Percentiles rank a stretch among this genome's conserved stretches.
Conservation (phyloP, 2,797 vertebrate species). For the Sebastes hopkinsi region DNA sequence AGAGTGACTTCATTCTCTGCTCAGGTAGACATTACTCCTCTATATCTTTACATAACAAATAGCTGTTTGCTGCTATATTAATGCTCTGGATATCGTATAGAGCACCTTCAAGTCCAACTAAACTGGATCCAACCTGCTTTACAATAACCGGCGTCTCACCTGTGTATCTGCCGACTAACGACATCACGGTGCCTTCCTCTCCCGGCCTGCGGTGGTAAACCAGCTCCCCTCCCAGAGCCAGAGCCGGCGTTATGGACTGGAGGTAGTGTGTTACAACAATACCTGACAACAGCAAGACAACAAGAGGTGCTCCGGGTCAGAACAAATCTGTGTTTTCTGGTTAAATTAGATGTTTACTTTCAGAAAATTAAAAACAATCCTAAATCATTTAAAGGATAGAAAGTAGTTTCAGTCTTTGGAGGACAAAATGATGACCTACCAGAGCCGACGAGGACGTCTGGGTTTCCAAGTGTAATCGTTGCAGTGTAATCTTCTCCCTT, state of each 20-base stretch:
- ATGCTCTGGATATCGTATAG: no score
- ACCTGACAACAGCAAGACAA: conserved; percentile 67
- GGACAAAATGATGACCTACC: conserved; percentile 73
- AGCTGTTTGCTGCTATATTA: no score
- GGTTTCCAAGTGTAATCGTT: conserved; percentile 89
- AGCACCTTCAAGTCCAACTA: not conserved
- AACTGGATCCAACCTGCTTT: not conserved
- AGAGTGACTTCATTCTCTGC: no score
- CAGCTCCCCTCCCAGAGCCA: conserved; percentile 91
- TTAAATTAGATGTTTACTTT: not conserved
- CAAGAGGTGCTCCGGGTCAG: not conserved
- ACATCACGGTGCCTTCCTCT: conserved; percentile 89
- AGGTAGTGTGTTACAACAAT: conserved; percentile 90
- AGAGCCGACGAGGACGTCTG: conserved; percentile 88
- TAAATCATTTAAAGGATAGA: no score
- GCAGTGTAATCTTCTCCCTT: conserved; percentile 89
- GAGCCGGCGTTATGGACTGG: conserved; percentile 87
- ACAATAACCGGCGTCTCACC: conserved; percentile 56
- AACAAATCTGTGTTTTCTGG: no score
- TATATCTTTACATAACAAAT: no score
- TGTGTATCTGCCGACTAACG: conserved; percentile 89
- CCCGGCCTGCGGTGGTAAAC: conserved; percentile 90
- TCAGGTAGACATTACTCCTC: no score
- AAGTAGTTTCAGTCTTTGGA: not conserved
- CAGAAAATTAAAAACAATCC: not conserved